Base-by-base conservation (phyloP, 2,113 vertebrate species). In the Proterorhinus semilunaris region DNA sequence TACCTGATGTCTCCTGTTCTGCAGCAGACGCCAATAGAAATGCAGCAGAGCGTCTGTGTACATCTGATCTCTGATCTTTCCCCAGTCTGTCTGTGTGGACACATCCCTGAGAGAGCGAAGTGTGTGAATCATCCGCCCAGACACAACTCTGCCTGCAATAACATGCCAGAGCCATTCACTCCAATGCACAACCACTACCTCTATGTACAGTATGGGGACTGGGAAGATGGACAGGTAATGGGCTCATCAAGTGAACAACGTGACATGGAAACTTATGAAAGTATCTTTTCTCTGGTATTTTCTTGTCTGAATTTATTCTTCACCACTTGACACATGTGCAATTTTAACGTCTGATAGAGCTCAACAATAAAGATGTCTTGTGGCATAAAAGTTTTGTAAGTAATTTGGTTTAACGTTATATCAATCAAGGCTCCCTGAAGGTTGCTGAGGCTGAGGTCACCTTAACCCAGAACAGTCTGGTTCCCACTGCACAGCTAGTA, bases 1-100 rank as follows among this genome's bases (percentile, higher is more conserved):
- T 91, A 91, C 85, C 84, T 83, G 83, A 88, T 86, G 85, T 90
- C 81, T 91, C 82, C 81, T 83, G 72, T 80, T 79, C 69, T 79
- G 74, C 83, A 80, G 82, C 84, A 85, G 86, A 86, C 80, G 75
- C 83, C 82, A 78, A 87, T 80, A 86, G 85, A 89, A 80, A 89
- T 85, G 82, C 85, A 76, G 81, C 78, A 63, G 78, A 80, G 58
- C 42, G 71, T 78, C 68, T 78, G 73, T 81, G 79, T 77, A 75
- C 74, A 82, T 82, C 78, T 82, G 77, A 84, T 82, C 83, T 84
- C 76, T 82, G 76, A 79, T 82, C 81, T 83, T 75, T 76, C 76
- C 71, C 76, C 74, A 54, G 59, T 80, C 77, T 81, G 69, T 79
- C 78, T 65, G 69, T 63, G 74, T 71, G 66, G 50, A 49, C 51